Evolutionary conservation across 2,113 vertebrate species (phyloP), one percentile per base, ranked within the genome.

Genomic region (Triplophysa rosa): DNA sequence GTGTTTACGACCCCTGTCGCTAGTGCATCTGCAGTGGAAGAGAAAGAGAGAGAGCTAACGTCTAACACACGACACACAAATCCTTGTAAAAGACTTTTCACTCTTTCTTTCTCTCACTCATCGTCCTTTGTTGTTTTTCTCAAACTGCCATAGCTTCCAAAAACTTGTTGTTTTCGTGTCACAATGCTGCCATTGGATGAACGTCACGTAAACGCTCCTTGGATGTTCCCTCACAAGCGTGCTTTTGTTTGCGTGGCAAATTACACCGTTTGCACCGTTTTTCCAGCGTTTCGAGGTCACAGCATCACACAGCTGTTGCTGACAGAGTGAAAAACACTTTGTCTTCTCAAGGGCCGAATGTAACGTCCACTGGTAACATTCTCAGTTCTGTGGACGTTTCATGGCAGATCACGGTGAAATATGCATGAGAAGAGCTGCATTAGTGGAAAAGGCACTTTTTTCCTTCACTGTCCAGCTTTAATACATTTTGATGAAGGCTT

Each of bases 311-410:
- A 81, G 86, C 78, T 80, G 80, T 80, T 81, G 81, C 76, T 90
- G 87, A 91, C 84, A 88, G 86, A 89, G 82, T 82, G 83, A 81
- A 85, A 84, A 77, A 62, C 61, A 85, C 75, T 86, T 75, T 77
- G 71, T 87, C 76, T 81, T 77, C 80, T n/a, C 19, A 40, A 80
- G 87, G 86, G 80, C 17, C 73, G 69, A 85, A 42, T 76, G 49
- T 45, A 58, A 47, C 68, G 56, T 52, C 40, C 40, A 85, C 76
- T 84, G 78, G 83, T 84, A 86, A 86, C 82, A 85, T 86, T 88
- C 23, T 16, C 58, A 54, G 80, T 79, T 77, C 82, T 84, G 70
- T 8, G 3, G 80, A 75, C 85, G 83, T 56, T 54, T 23, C 64
- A 69, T 67, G 65, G 80, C 77, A 69, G 33, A 79, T 81, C 70